These are phyloP conservation scores for Tapirus indicus DNA, from an alignment of 2,797 vertebrate species.

Conservation along the genomic window DNA sequence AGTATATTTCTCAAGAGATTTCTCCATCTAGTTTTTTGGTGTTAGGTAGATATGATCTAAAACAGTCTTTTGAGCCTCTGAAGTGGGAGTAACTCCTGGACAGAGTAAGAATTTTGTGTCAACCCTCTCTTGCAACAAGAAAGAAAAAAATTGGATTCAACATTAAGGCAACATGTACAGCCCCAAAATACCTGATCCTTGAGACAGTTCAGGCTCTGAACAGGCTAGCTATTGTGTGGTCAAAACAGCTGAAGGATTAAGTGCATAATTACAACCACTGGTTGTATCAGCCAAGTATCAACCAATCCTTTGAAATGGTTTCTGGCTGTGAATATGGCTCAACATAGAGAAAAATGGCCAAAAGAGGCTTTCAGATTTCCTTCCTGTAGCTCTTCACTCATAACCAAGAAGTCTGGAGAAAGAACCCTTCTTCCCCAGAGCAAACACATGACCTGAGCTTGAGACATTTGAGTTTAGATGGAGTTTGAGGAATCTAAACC, in stretches of 20 bases:
- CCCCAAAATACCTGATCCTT: neutral
- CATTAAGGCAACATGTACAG: neutral
- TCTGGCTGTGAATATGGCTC: slow-evolving; percentile 53
- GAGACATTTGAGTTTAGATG: neutral
- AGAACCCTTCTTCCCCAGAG: neutral
- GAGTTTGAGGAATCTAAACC: neutral
- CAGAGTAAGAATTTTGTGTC: slow-evolving; percentile 22
- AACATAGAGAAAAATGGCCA: neutral
- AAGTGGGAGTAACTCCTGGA: neutral
- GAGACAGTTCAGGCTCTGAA: neutral
- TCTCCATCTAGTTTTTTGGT: slow-evolving; percentile 1
- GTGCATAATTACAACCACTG: neutral
- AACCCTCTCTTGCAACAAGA: slow-evolving; percentile 1
- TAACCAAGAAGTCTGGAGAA: neutral
- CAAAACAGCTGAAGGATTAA: slow-evolving; percentile 20
- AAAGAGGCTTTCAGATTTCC: neutral
- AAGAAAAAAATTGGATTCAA: slow-evolving; percentile 32
- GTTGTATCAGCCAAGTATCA: slow-evolving; percentile 26
- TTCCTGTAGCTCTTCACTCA: neutral
- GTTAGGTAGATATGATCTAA: neutral
- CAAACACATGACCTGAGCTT: neutral
- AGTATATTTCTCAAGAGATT: slow-evolving; percentile 21
- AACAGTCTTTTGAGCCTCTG: neutral
- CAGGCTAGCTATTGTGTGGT: neutral
- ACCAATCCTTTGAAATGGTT: slow-evolving; percentile 19